Evolutionary conservation across 2,113 vertebrate species (phyloP), one percentile per base, ranked within the genome.

Genomic region (Leucoraja erinaceus): DNA sequence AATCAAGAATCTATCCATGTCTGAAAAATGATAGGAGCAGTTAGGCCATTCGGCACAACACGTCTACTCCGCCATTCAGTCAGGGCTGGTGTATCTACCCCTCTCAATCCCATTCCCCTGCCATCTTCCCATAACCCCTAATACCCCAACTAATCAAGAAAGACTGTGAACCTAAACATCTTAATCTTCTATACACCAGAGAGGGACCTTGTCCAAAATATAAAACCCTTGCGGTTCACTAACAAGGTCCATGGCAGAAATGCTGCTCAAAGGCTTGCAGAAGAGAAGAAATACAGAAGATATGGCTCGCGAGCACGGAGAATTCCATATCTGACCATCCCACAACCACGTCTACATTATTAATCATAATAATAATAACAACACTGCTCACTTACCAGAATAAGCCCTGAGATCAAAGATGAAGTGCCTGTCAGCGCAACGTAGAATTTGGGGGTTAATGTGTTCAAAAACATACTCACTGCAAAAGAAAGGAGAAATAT

Each of bases 401-500:
- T 99, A 95, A 99, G 98, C 95, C 98, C 98, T 33, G 98, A 99
- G 96, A 99, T 99, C 96, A 99, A 96, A 75, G 98, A 99, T 31
- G 98, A 99, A 54, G 98, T 99, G 93, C 98, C 98, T 74, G 98
- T 99, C 95, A 99, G 95, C 94, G 98, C 98, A 95, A 99, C 98
- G 83, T 99, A 99, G 96, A 99, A 99, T 96, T 99, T 99, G 95
- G 98, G 98, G 12, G 98, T 99, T 95, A 99, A 95, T 5, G 98
- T 99, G 96, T 99, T 99, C 96, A 99, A 97, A 97, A 99, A 99
- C 98, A 99, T 99, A 96, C 98, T 99, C 97, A 99, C 98, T 99
- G 95, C 20, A 95, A 93, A 94, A 95, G 95, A 95, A 94, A 93
- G 94, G 94, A 94, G 54, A 95, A 61, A 93, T 8, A 28, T 54